Evolutionary conservation across 30 jellyfish, hydroid and myxozoan genomes (phyloP), one percentile per base, ranked within the genome.

Genomic region (Aurelia sp.): DNA sequence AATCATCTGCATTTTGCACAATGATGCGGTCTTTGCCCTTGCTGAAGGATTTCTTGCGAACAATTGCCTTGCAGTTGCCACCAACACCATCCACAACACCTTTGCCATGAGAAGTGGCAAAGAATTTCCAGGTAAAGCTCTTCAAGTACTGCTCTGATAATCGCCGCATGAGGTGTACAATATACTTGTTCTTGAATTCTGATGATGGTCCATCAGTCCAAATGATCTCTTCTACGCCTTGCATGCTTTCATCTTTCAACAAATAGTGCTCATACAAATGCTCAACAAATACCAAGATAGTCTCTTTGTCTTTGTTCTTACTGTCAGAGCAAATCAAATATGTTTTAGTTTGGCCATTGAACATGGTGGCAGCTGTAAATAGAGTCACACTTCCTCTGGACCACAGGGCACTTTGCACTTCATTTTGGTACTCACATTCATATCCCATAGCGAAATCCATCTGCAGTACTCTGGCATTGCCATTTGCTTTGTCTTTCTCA

Each of bases 191-290:
- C 64, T 88, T 81, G 72, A 88, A 68, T 71, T 80, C 91, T 66
- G 95, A 66, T 22, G 86, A 59, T 5, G 95, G 95, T 21, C 96
- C 96, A 81, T 88, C 66, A 50, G 74, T 66, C 95, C 93, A 66
- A 71, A 80, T 63, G 21, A 81, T 41, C 59, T 81, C 75, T 8
- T 65, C 73, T 60, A 47, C 17, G 89, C 63, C 82, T 69, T 67
- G 86, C 62, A 78, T 78, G 86, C 31, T 75, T 51, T 59, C 85
- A 78, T 60, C 66, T 58, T 75, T 27, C 52, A 48, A 51, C 86
- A 75, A 75, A 75, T 57, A 63, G 66, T 67, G 33, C 65, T 81
- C 91, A 81, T 65, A 66, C 58, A 83, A 44, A 72, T 70, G 76
- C n/a, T 67, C 89, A 40, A 67, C 63, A 82, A 82, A 70, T 67